Evolutionary conservation across 2,113 vertebrate genomes (phyloP).

Genomic region (Micromys minutus): DNA sequence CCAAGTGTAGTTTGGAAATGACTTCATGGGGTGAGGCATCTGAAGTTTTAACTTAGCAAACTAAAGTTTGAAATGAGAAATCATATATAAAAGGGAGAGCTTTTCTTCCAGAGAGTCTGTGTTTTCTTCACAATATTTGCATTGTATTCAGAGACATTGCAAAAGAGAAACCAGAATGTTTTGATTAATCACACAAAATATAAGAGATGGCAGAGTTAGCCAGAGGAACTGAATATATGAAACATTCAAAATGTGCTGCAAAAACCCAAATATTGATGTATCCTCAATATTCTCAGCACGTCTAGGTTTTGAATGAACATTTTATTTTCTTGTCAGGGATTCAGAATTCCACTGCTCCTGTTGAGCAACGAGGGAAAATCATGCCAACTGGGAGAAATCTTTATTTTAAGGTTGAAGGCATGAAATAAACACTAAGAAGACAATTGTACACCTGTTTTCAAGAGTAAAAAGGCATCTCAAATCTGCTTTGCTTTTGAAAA

Average conservation of each 20-base stretch:
- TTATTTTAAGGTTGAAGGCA: slow-evolving; percentile 83
- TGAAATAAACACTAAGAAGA: slow-evolving; percentile 82
- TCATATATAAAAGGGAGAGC: slow-evolving; percentile 53
- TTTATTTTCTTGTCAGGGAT: slow-evolving; percentile 85
- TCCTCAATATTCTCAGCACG: slow-evolving; percentile 79
- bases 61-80: slow-evolving; percentile 70
- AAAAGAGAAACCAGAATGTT: slow-evolving; percentile 73
- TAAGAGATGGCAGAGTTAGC: slow-evolving; percentile 64
- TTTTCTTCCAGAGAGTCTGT: slow-evolving; percentile 49
- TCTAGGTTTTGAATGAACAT: slow-evolving; percentile 78
- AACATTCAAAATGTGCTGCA: slow-evolving; percentile 64
- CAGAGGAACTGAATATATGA: slow-evolving; percentile 73
- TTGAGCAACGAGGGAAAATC: slow-evolving; percentile 79
- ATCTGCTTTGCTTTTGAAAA: slow-evolving; percentile 84
- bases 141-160: slow-evolving; percentile 68
- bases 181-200: slow-evolving; percentile 78
- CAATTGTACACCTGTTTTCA: slow-evolving; percentile 84
- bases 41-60: slow-evolving; percentile 63
- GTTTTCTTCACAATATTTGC: slow-evolving; percentile 72
- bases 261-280: slow-evolving; percentile 75
- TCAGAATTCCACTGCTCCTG: slow-evolving; percentile 80
- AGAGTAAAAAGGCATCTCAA: slow-evolving; percentile 82
- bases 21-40: not conserved
- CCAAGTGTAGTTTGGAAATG: slow-evolving; percentile 37
- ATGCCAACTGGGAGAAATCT: slow-evolving; percentile 80